Base-by-base conservation (phyloP, 2,797 vertebrate species). In the Aratinga solstitialis region DNA sequence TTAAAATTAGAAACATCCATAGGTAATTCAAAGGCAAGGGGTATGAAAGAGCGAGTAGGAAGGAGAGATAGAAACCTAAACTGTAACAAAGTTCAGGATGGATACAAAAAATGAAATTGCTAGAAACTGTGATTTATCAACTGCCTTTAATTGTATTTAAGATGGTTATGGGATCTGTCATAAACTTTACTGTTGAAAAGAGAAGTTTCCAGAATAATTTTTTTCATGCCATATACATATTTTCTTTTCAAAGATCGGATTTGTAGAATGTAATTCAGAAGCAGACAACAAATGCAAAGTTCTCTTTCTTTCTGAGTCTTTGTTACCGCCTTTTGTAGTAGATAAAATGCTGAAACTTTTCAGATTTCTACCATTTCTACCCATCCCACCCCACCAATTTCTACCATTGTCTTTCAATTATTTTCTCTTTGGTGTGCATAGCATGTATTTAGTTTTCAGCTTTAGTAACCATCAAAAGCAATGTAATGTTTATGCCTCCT, bases 171-270 rank as follows among this genome's bases (percentile, higher is more conserved):
- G 18, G 34, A 24, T 40, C 20, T 38, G 54, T 34, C 0, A 7
- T 16, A 34, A 63, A n/a, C 16, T 48, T 84, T 21, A 26, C 17
- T 10, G 3, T 26, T 77, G 7, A 50, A 68, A 68, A 65, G 5
- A 5, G 7, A 40, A 32, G 18, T 27, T 54, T 38, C 30, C 17
- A 16, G 11, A 83, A 58, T 73, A 1, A 1, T 1, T 9, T 71
- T 80, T 83, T 75, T 34, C 7, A 34, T 6, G 16, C 3, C 9
- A 5, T 34, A 19, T 18, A 5, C 0, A 0, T 24, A 9, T 51
- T 40, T 84, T 66, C 22, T 67, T 77, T 36, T 2, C 34, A 62
- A 30, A 75, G 18, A 2, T 0, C 1, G 9, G 11, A 36, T 68
- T 80, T 73, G 17, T 15, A 77, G 42, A 53, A 10, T 59, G 14